Evolutionary conservation across 2,888 invertebrate species (phyloP), one percentile per base, ranked within the genome.

Genomic region (Candidula unifasciata): DNA sequence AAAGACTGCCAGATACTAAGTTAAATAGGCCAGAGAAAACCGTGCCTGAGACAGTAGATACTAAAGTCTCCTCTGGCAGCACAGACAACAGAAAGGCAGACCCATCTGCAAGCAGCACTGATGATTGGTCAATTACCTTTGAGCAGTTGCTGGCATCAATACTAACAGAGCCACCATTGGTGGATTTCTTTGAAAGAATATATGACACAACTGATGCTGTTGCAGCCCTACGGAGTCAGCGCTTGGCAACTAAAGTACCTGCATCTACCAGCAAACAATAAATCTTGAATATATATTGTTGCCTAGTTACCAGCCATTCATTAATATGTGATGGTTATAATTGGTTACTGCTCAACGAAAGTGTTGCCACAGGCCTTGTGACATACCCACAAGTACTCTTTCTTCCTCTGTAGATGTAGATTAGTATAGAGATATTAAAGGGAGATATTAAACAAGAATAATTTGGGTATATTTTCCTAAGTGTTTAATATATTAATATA

Each of bases 91-190:
- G 37, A 24, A 71, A 10, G 21, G 6, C 37, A 35, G 33, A 16
- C 21, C 68, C 16, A 68, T 18, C 71, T 52, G 52, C 57, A 2
- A 82, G 71, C 37, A 54, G 54, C 60, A 44, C 93, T 81, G 81
- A 83, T 37, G 91, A 92, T 88, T 98, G 97, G 97, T 96, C 96
- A 68, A 96, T 98, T 90, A 96, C 96, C 0, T 95, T 97, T 82
- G 97, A 97, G 93, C 97, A 98, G 93, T 97, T 97, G 94, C 94
- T 97, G 80, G 97, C 97, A 0, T 96, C 97, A 0, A 96, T 97
- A 92, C 94, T 97, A 54, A 96, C 96, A 13, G 96, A 95, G 88
- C 95, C 95, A 54, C 95, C 96, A 0, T 94, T 97, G 79, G 96
- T 96, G 24, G 96, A 96, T 86, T 97, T 96, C 93, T 97, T 97